Evolutionary conservation across 2,888 invertebrate species (phyloP), one percentile per base, ranked within the genome.

Genomic region (Steinernema carpocapsae): DNA sequence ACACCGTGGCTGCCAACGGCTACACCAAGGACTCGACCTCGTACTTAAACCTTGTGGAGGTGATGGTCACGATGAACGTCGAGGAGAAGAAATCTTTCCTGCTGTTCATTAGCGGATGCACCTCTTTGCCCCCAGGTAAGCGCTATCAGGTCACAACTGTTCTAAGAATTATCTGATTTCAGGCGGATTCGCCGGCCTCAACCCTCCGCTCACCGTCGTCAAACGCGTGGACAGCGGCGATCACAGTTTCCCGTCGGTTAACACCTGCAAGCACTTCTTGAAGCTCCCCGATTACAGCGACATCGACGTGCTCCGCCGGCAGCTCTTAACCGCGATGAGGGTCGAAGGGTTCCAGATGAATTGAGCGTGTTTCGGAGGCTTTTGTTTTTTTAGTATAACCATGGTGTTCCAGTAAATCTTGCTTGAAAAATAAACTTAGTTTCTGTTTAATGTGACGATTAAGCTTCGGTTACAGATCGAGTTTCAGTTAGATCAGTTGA

Each of bases 301-400:
- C 51, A 6, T 6, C 51, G 19, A 51, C 12, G 19, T 51, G 6
- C 51, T 51, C 19, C 51, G 51, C 19, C 12, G n/a, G n/a, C 51
- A 19, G n/a, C 51, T 51, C 12, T 19, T 51, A 6, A 51, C 51
- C 6, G 51, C 51, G 51, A n/a, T 51, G 12, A 51, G n/a, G 19
- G 51, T 51, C 51, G 51, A 51, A 19, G 51, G 51, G 19, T 51
- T 51, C 51, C 51, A 51, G 19, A 51, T 51, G 51, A 51, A 51
- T 51, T 51, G n/a, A 51, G 43, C 43, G 43, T 43, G 43, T 43
- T 43, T 43, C 43, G n/a, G n/a, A n/a, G n/a, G n/a, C n/a, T n/a
- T n/a, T n/a, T n/a, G n/a, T n/a, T n/a, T n/a, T n/a, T n/a, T n/a
- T n/a, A n/a, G n/a, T n/a, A n/a, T n/a, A n/a, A n/a, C n/a, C n/a